Evolutionary conservation across 2,113 vertebrate species (phyloP), one percentile per base, ranked within the genome.

Genomic region (Rhea pennata): DNA sequence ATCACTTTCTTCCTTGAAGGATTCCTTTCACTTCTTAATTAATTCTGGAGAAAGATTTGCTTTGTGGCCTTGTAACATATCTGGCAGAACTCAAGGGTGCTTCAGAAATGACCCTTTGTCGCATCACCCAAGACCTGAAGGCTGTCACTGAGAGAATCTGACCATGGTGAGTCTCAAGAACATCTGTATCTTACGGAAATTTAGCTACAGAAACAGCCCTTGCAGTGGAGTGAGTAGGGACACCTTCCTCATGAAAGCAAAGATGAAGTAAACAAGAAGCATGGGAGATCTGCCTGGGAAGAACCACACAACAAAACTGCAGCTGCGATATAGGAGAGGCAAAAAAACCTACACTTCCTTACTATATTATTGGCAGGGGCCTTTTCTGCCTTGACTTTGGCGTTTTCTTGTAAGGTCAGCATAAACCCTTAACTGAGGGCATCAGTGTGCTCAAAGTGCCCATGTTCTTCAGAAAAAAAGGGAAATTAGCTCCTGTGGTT

Each of bases 71-170:
- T 33, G 36, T 26, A 66, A 51, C 51, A 51, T 6, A 66, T 6
- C 27, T 51, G 14, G 9, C 59, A 77, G 53, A 59, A 59, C 22
- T 66, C 36, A 39, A 29, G n/a, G 20, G 8, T 51, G 20, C 33
- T 62, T 70, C 72, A 88, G 51, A 56, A 72, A 67, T 6, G 27
- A 58, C 20, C 17, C 56, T 76, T 62, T 27, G 51, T 46, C 36
- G 29, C 3, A 0, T 72, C 65, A 33, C 36, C 42, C 0, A 1
- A 7, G 58, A 6, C 31, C 56, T 3, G 3, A 58, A 19, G 56
- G 7, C 56, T 33, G 36, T 26, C 53, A 19, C 24, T 9, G 20
- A 20, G 15, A 31, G 29, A 12, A 12, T 26, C 7, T 7, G 24
- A 39, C 31, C 15, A 26, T 33, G 13, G 33, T 21, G 13, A 27